A percentile compares a stretch with the other conserved stretches of the same genome.
Conservation (phyloP, 1,140 invertebrate species). For the Cydia fagiglandana region DNA sequence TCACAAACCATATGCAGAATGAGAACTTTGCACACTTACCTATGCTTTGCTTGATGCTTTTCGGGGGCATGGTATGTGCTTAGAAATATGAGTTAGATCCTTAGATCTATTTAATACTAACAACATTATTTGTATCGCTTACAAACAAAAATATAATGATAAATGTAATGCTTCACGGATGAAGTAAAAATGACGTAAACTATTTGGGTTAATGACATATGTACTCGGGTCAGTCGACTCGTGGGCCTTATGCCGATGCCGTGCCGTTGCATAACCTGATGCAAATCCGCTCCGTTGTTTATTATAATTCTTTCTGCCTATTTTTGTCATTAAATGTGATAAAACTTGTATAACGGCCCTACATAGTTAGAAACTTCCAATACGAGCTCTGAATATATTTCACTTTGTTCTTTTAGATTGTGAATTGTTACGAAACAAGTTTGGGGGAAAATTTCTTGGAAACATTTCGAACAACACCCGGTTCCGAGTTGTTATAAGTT, state of each 20-base stretch:
- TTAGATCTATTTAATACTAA: background rate
- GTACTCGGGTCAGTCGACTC: constrained; percentile 30
- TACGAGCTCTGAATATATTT: constrained; percentile 12
- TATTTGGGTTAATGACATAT: constrained; percentile 42
- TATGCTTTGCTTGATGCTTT: too few relatives aligned
- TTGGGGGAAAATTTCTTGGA: background rate
- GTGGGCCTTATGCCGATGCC: constrained; percentile 8
- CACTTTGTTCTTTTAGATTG: background rate
- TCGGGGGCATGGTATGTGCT: too few relatives aligned
- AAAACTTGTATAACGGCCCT: background rate
- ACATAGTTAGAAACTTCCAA: constrained; percentile 16
- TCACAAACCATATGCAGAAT: too few relatives aligned
- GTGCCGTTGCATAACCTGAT: constrained; percentile 28
- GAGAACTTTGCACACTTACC: too few relatives aligned
- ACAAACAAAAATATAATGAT: background rate
- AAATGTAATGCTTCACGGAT: constrained; percentile 20
- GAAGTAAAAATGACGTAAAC: constrained; percentile 35
- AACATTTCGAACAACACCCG: constrained; percentile 17
- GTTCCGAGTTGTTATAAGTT: constrained; percentile 3
- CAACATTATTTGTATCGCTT: background rate
- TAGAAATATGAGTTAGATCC: too few relatives aligned
- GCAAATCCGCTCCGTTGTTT: constrained; percentile 24
- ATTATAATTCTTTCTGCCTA: constrained; percentile 10
- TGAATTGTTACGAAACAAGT: background rate
- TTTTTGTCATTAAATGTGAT: constrained; percentile 15